These are phyloP conservation scores for Cygnus olor DNA, from an alignment of 2,797 vertebrate species.

Conservation along the genomic window DNA sequence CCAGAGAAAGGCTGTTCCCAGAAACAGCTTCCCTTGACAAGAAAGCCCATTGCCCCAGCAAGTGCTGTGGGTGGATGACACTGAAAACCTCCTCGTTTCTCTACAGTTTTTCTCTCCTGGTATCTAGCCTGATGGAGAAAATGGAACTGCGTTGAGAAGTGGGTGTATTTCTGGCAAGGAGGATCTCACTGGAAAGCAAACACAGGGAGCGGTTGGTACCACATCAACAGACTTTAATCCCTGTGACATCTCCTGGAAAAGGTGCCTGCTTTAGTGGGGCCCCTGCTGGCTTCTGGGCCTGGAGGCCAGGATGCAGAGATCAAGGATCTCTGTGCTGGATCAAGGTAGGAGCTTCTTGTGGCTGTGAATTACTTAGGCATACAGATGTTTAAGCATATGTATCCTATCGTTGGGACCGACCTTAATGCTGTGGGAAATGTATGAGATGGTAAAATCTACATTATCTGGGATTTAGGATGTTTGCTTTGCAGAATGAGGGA, in stretches of 20 bases:
- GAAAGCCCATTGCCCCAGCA: background rate
- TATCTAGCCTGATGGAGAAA: background rate
- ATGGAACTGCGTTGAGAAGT: background rate
- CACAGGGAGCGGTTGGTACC: background rate
- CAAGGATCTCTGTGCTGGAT: background rate
- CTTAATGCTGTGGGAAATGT: constrained; percentile 84
- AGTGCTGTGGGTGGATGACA: background rate
- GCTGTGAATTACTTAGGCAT: background rate
- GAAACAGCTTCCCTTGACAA: background rate
- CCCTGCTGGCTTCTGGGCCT: background rate
- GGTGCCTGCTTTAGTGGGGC: background rate
- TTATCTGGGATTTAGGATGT: constrained; percentile 88
- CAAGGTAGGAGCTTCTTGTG: background rate
- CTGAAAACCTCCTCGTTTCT: background rate
- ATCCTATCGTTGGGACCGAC: constrained; percentile 76
- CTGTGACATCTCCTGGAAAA: background rate
- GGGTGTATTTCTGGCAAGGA: background rate
- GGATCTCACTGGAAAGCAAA: background rate
- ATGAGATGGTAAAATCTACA: constrained; percentile 84
- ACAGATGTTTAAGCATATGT: constrained; percentile 80
- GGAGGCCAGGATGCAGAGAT: background rate
- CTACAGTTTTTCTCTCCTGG: background rate
- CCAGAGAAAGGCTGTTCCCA: background rate
- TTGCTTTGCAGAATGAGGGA: constrained; percentile 81
- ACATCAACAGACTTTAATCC: background rate